These are phyloP conservation scores for Calosoma granatense DNA, from an alignment of 1,140 invertebrate species.

Conservation along the genomic window DNA sequence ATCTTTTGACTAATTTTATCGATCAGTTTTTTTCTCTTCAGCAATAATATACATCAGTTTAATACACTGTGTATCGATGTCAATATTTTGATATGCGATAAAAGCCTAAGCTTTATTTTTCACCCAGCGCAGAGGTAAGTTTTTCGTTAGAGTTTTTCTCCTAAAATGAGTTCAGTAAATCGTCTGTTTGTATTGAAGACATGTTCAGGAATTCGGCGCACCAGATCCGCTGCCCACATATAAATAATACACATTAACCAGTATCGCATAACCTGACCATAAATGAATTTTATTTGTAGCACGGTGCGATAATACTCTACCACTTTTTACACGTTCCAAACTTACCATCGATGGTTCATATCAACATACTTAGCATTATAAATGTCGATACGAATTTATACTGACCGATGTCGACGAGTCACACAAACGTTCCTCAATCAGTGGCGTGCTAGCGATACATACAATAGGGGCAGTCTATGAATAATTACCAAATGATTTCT, in stretches of 20 bases:
- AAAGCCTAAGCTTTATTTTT: neutral
- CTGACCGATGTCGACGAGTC: too few species aligned
- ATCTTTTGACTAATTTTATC: neutral
- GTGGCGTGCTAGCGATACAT: too few species aligned
- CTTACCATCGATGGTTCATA: too few species aligned
- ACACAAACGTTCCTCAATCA: too few species aligned
- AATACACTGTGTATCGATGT: neutral
- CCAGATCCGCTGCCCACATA: neutral
- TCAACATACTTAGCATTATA: too few species aligned
- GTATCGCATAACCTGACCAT: conserved; percentile 3
- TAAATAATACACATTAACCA: conserved; percentile 7
- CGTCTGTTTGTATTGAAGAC: neutral
- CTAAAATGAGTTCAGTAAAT: neutral
- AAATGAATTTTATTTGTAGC: neutral
- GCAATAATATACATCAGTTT: too few species aligned
- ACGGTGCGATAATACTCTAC: too few species aligned
- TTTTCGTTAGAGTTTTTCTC: neutral
- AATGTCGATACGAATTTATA: too few species aligned
- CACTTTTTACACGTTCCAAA: too few species aligned
- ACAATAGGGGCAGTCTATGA: too few species aligned
- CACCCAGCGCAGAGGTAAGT: too few species aligned
- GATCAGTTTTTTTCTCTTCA: neutral
- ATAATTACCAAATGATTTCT: too few species aligned
- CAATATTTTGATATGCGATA: neutral
- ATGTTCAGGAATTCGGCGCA: neutral